Evolutionary conservation across 2,888 invertebrate species (phyloP), one percentile per base, ranked within the genome.

Genomic region (Limnephilus lunatus): DNA sequence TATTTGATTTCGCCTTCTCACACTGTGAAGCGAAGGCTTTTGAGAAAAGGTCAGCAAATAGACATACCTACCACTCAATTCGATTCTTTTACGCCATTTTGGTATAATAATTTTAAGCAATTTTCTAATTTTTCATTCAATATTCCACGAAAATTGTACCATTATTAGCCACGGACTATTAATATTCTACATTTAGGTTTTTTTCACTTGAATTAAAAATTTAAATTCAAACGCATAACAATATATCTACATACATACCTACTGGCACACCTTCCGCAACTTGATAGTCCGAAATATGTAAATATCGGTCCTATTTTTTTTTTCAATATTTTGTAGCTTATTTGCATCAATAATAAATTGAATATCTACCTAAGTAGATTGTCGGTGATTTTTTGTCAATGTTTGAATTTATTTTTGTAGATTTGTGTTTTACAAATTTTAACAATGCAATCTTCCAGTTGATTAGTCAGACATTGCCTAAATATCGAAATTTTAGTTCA

Each of bases 1-100:
- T 32, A 83, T 83, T 83, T 83, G 35, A 83, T 35, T 83, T 25
- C 31, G 25, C 83, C 32, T 83, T 83, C 83, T 31, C 83, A 35
- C 19, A 68, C 53, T 15, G 15, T 53, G 19, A 53, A 53, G 53
- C 15, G 53, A 19, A 19, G 53, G 53, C 53, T 53, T 35, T 53
- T 68, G 19, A 68, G 53, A 68, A 68, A 68, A 19, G 53, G 53
- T 68, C 53, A 68, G 14, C 25, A 5, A 68, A 68, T 53, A 68
- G 5, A 68, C 19, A 53, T 32, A 32, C 1, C 4, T 4, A 4
- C 3, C 35, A 35, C 35, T 35, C 15, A 53, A 3, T 11, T 15
- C 53, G 19, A 53, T 53, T 53, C 15, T 53, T 14, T 14, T 53
- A 53, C 19, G 48, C 15, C 48, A 19, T 53, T 19, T 53, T 15